Conservation (phyloP, 2,113 vertebrate genomes). For the Menidia beryllina region DNA sequence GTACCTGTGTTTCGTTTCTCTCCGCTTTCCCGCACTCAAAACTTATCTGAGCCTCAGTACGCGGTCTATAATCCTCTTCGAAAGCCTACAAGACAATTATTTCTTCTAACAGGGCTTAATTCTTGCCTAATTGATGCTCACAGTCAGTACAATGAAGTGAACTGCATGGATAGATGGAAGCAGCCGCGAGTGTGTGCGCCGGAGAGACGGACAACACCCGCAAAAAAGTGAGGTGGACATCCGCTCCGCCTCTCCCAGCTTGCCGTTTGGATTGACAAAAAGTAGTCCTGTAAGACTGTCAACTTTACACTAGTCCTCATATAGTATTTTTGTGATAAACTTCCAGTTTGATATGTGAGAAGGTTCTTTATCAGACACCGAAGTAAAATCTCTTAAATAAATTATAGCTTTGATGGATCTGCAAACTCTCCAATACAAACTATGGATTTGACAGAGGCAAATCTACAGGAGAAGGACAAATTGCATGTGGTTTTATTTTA, state of each 20-base stretch:
- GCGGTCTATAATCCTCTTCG: constrained; percentile 5
- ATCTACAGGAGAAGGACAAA: not conserved
- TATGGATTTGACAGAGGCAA: not conserved
- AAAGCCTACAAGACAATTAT: not conserved
- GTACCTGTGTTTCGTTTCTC: constrained; percentile 64
- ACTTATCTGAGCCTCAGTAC: constrained; percentile 39
- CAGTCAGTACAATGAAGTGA: constrained; percentile 68
- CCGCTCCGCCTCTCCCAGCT: constrained; percentile 72
- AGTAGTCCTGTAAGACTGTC: constrained; percentile 64
- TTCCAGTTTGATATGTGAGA: not conserved
- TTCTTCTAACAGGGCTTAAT: constrained; percentile 36
- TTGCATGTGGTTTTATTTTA: fast-evolving
- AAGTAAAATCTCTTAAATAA: not conserved
- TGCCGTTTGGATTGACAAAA: constrained; percentile 63
- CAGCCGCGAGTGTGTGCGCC: constrained; percentile 50
- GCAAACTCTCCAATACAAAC: not conserved
- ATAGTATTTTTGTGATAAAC: not conserved
- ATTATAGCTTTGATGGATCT: not conserved
- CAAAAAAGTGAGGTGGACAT: constrained; percentile 66
- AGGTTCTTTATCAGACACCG: not conserved
- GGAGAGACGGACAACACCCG: constrained; percentile 73
- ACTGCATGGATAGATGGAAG: constrained; percentile 57
- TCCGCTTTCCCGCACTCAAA: constrained; percentile 46
- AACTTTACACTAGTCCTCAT: not conserved
- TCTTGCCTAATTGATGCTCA: constrained; percentile 65